Conservation (phyloP, 2,113 vertebrate genomes). For the Sciurus niger region DNA sequence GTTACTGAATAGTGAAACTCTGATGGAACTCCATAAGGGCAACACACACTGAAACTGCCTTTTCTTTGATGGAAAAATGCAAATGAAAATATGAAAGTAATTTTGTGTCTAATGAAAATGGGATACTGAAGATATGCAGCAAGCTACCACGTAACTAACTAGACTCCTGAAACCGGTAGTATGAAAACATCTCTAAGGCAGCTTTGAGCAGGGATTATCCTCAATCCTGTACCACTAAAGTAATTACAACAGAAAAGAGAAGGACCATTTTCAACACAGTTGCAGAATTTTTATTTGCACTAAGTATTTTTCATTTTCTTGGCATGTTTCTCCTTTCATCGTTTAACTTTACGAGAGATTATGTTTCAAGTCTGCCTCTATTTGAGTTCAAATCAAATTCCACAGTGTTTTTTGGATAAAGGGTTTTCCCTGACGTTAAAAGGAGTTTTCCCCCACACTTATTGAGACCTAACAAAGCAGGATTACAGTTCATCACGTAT, state of each 20-base stretch:
- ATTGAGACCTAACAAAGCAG: not conserved
- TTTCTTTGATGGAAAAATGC: not conserved
- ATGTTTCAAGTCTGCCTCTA: conserved; percentile 48
- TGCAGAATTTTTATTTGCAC: conserved; percentile 47
- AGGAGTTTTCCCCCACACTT: not conserved
- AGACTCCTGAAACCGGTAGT: conserved; percentile 9
- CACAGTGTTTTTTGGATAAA: conserved; percentile 36
- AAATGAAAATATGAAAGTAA: conserved; percentile 40
- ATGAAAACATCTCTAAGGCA: not conserved
- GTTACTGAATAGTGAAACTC: not conserved
- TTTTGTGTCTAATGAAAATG: conserved; percentile 30
- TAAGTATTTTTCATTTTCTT: conserved; percentile 64
- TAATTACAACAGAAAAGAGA: conserved; percentile 35
- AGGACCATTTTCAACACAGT: not conserved
- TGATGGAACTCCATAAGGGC: not conserved
- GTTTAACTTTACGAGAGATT: not conserved
- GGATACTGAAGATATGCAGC: not conserved
- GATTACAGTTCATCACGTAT: not conserved
- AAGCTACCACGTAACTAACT: conserved; percentile 17
- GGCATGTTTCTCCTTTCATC: conserved; percentile 63
- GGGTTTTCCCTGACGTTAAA: conserved; percentile 18
- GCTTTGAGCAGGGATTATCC: conserved; percentile 38
- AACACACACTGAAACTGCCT: not conserved
- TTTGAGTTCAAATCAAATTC: conserved; percentile 38
- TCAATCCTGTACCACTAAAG: not conserved